Conservation (phyloP, 2,797 vertebrate species). For the Geotrypetes seraphini region DNA sequence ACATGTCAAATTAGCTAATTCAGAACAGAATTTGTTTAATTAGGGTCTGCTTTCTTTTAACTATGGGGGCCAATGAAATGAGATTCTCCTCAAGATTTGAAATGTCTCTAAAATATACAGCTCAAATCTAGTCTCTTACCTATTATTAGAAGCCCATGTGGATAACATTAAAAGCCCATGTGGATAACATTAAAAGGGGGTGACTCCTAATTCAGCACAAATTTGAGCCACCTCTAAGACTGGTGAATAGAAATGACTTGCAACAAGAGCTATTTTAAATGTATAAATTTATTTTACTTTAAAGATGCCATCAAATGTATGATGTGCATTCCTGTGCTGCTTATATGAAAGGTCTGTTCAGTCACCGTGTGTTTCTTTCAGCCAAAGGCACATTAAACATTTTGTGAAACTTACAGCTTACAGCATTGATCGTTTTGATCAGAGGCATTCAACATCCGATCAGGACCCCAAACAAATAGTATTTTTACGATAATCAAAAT, state of each 20-base stretch:
- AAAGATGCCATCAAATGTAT: conserved; percentile 52
- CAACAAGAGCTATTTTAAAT: conserved; percentile 54
- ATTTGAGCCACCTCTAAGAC: conserved; percentile 49
- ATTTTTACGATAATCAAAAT: too few relatives aligned
- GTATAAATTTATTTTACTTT: conserved; percentile 48
- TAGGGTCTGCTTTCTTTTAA: conserved; percentile 67
- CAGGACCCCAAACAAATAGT: too few relatives aligned
- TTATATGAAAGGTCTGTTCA: conserved; percentile 54
- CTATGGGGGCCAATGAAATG: conserved; percentile 56
- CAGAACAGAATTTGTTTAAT: conserved; percentile 71
- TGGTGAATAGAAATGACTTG: conserved; percentile 38
- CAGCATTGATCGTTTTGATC: too few relatives aligned
- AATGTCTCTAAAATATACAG: conserved; percentile 63
- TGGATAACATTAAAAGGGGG: conserved; percentile 84
- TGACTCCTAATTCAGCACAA: conserved; percentile 52
- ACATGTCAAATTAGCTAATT: conserved; percentile 74
- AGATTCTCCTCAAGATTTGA: conserved; percentile 59
- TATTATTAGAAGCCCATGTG: conserved; percentile 77
- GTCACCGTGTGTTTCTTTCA: conserved; percentile 51
- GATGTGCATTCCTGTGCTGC: conserved; percentile 45
- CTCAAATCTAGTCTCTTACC: conserved; percentile 59
- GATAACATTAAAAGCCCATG: conserved; percentile 88
- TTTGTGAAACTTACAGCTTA: conserved; percentile 36
- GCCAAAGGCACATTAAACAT: conserved; percentile 44
- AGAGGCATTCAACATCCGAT: too few relatives aligned